Conservation (phyloP, 2,113 vertebrate species). For the Cheilinus undulatus region DNA sequence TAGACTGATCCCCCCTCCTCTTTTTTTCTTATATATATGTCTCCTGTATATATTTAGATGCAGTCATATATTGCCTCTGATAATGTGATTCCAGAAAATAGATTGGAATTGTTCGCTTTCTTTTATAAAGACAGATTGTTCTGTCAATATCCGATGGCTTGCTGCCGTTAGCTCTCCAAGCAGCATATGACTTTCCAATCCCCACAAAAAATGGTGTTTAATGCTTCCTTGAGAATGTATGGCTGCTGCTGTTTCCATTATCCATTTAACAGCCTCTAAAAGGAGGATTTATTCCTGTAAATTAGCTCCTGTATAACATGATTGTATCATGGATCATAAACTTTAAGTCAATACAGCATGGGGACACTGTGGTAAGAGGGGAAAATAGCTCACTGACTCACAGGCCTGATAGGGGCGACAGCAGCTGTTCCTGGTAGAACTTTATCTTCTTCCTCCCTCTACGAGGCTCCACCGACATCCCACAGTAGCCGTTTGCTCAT, state of each 20-base stretch:
- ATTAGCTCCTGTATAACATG: slow-evolving; percentile 93
- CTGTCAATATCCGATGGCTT: slow-evolving; percentile 94
- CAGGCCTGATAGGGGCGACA: slow-evolving; percentile 59
- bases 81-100: slow-evolving; percentile 94
- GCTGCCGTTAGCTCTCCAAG: slow-evolving; percentile 87
- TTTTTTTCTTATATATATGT: slow-evolving; percentile 74
- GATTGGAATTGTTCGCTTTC: slow-evolving; percentile 96
- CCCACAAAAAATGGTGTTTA: slow-evolving; percentile 91
- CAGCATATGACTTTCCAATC: slow-evolving; percentile 90
- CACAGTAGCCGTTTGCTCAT: slow-evolving; percentile 95
- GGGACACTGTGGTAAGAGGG: slow-evolving; percentile 81
- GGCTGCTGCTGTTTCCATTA: slow-evolving; percentile 90
- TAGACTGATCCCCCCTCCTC: slow-evolving; percentile 47
- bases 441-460: slow-evolving; percentile 89
- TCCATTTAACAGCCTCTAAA: slow-evolving; percentile 96
- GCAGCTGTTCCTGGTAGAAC: slow-evolving; percentile 89
- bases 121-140: slow-evolving; percentile 97
- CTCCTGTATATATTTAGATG: slow-evolving; percentile 92
- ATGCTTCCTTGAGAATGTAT: slow-evolving; percentile 91
- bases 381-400: slow-evolving; percentile 81
- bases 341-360: slow-evolving; percentile 93
- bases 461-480: slow-evolving; percentile 77
- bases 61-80: slow-evolving; percentile 92
- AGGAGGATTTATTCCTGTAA: slow-evolving; percentile 94
- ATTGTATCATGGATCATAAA: slow-evolving; percentile 96